Percentiles rank a stretch among this genome's conserved stretches.
phyloP scores from a whole-genome alignment of 2,113 vertebrate species.

The Kobus ellipsiprymnus region DNA sequence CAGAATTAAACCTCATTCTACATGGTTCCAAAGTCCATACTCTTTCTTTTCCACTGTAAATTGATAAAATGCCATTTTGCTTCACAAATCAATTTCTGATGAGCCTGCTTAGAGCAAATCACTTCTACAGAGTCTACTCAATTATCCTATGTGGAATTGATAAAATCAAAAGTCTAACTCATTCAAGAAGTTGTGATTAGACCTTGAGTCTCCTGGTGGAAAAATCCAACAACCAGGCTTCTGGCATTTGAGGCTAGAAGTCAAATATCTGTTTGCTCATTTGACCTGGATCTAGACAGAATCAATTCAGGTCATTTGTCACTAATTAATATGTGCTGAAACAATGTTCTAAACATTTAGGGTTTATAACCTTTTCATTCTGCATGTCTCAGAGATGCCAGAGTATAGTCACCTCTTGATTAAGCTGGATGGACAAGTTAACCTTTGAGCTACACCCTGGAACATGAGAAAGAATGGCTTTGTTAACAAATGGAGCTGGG shows the following conservation, averaged over 20 bases:
- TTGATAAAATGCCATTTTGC: constrained; percentile 21
- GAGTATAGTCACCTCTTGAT: constrained; percentile 62
- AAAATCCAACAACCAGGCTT: neutral
- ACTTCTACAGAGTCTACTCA: neutral
- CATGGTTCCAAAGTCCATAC: neutral
- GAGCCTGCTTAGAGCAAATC: neutral
- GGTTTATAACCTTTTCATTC: constrained; percentile 50
- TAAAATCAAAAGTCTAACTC: constrained; percentile 19
- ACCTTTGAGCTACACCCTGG: constrained; percentile 56
- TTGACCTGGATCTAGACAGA: constrained; percentile 53
- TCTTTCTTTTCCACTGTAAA: neutral
- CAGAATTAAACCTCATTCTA: constrained; percentile 17
- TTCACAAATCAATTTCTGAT: neutral
- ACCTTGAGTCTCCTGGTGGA: neutral
- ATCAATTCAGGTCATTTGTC: constrained; percentile 63
- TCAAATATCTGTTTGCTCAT: constrained; percentile 44
- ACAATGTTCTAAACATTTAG: constrained; percentile 65
- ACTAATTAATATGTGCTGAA: constrained; percentile 75
- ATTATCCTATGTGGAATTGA: neutral
- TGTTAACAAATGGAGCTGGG: constrained; percentile 25
- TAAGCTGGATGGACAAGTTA: constrained; percentile 69
- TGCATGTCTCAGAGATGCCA: constrained; percentile 16
- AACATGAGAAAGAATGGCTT: constrained; percentile 40
- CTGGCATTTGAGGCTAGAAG: neutral
- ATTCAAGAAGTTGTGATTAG: neutral